phyloP scores from a whole-genome alignment of 2,113 vertebrate species.

The Hydrolagus affinis region DNA sequence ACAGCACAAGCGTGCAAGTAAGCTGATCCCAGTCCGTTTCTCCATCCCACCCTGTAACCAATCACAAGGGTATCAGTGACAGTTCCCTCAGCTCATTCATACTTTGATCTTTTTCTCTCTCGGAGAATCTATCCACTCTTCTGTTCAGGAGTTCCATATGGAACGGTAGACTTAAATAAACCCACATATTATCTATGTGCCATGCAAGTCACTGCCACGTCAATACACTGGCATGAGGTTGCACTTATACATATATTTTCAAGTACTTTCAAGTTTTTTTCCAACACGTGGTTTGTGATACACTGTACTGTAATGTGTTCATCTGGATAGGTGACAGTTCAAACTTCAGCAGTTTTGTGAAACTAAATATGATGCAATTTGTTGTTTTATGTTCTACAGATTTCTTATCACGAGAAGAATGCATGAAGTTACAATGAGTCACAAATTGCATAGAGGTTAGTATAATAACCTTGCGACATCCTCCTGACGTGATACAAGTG shows the following conservation, averaged over 20 bases:
- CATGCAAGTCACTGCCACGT: too few relatives aligned
- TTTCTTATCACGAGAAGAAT: neutral
- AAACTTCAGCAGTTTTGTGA: neutral
- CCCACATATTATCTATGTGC: too few relatives aligned
- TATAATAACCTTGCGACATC: too few relatives aligned
- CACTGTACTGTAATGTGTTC: too few relatives aligned
- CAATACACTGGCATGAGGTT: too few relatives aligned
- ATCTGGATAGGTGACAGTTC: neutral
- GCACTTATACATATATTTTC: too few relatives aligned
- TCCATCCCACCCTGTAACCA: neutral
- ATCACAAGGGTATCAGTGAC: neutral
- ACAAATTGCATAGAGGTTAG: neutral
- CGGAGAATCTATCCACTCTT: neutral
- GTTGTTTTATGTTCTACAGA: neutral
- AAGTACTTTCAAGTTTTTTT: too few relatives aligned
- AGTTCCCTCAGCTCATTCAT: too few relatives aligned
- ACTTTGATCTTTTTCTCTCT: neutral
- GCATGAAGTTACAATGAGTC: neutral
- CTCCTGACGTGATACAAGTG: too few relatives aligned
- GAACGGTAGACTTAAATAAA: neutral
- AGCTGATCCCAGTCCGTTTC: too few relatives aligned
- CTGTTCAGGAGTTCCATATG: neutral
- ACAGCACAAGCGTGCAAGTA: neutral
- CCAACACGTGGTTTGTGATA: too few relatives aligned
- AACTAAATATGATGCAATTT: neutral